phyloP scores from a whole-genome alignment of 2,888 invertebrate species.

The Cantharis rufa region DNA sequence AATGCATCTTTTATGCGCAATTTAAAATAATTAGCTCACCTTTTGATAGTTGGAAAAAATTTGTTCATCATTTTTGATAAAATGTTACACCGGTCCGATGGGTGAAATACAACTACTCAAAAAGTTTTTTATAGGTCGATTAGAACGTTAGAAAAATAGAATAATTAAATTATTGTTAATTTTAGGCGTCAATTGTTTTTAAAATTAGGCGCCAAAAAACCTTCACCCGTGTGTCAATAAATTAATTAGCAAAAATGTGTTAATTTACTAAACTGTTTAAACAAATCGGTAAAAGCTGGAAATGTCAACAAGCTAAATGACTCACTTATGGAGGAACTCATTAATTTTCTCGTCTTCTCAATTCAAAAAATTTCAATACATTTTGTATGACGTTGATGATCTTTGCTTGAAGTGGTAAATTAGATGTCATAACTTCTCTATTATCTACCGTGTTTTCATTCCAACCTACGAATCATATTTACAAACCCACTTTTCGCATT shows the following conservation, averaged over 20 bases:
- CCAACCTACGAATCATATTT: background rate
- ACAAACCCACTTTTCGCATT: background rate
- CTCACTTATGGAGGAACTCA: background rate
- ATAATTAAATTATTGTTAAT: background rate
- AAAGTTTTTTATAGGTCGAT: background rate
- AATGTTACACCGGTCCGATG: background rate
- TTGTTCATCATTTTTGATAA: background rate
- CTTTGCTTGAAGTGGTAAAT: background rate
- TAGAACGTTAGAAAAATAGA: background rate
- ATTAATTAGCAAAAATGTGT: background rate
- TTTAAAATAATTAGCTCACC: background rate
- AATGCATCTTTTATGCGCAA: background rate
- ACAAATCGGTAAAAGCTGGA: background rate
- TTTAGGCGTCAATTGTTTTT: background rate
- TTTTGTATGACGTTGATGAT: too few relatives aligned
- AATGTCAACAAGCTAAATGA: background rate
- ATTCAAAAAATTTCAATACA: background rate
- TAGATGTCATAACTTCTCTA: background rate
- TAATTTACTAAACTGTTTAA: background rate
- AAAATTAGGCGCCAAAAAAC: background rate
- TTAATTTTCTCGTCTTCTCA: background rate
- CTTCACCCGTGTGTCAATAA: background rate
- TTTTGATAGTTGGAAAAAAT: background rate
- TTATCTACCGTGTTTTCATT: background rate
- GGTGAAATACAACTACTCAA: background rate